Evolutionary conservation across 1,140 invertebrate genomes (phyloP).

Genomic region (Aphaenogaster floridana): DNA sequence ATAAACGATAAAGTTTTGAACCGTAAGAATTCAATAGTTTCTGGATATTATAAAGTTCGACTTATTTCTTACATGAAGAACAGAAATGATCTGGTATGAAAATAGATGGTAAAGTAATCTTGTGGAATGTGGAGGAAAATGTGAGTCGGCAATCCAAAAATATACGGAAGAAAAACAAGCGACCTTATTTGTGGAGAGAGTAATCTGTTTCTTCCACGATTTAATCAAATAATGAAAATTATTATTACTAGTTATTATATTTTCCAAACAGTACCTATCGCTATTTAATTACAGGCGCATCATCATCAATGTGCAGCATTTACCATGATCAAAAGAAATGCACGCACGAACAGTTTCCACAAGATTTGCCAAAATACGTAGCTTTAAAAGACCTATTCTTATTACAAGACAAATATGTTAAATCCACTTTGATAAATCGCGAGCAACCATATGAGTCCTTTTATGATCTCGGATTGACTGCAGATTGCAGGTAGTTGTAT

Average conservation of each 20-base stretch:
- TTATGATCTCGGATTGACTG: conserved; percentile 7
- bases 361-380: conserved; percentile 78
- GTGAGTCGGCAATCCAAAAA: conserved; percentile 83
- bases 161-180: conserved; percentile 82
- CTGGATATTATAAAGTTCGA: conserved; percentile 43
- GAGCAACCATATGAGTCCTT: conserved; percentile 37
- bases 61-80: conserved; percentile 67
- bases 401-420: conserved; percentile 57
- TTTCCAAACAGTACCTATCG: background rate
- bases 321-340: conserved; percentile 60
- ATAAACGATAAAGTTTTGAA: background rate
- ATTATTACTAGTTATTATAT: background rate
- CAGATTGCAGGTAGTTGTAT: conserved; percentile 59
- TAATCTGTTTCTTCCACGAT: conserved; percentile 27
- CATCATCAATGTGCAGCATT: conserved; percentile 38
- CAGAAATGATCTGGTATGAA: conserved; percentile 75
- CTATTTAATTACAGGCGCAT: conserved; percentile 66
- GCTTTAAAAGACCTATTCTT: conserved; percentile 80
- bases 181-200: conserved; percentile 21
- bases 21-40: conserved; percentile 55
- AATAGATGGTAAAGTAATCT: conserved; percentile 85
- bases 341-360: conserved; percentile 55
- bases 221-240: background rate
- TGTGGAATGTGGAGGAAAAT: conserved; percentile 81
- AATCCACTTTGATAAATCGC: conserved; percentile 35